Evolutionary conservation across 2,888 invertebrate genomes (phyloP), one percentile per base, ranked within the genome.

Genomic region (Eupithecia centaureata): DNA sequence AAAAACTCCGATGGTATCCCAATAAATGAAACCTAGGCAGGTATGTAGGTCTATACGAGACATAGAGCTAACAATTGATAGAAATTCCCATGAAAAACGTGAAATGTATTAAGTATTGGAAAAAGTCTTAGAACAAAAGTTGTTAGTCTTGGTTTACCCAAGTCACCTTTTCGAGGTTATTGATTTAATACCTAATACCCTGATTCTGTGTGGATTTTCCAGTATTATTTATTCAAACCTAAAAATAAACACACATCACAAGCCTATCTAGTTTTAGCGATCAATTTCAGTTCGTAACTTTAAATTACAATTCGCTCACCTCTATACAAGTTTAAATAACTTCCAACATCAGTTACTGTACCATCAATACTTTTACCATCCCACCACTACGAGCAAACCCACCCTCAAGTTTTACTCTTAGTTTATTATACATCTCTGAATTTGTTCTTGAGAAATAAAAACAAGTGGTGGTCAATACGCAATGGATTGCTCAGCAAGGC

Each of bases 271-370:
- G n/a, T n/a, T n/a, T n/a, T n/a, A 73, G 72, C 65, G 65, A 76
- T 73, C 66, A 82, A 82, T 84, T 85, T 86, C 82, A 84, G 82
- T 82, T 79, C 80, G 74, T 80, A 89, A 89, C 85, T 90, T 87
- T 87, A 89, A 88, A 90, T 90, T 88, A 88, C 87, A 85, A 61
- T 71, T 68, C 72, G 82, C 79, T 80, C 82, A 86, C 85, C 82
- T 76, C 82, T 81, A 83, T 86, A 85, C 82, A 84, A 86, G 77
- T 86, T 86, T 86, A 82, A n/a, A 87, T 85, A 82, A 82, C 78
- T 77, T 79, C 73, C 76, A 80, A 78, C 73, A 76, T 77, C 73
- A 73, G 68, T 72, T 71, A 70, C 78, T 73, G 73, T 73, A 76
- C 78, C 77, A 77, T 75, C 71, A 74, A 76, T 73, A 75, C 68